Evolutionary conservation across 1,140 invertebrate species (phyloP).

Genomic region (Heliconius hermathena): DNA sequence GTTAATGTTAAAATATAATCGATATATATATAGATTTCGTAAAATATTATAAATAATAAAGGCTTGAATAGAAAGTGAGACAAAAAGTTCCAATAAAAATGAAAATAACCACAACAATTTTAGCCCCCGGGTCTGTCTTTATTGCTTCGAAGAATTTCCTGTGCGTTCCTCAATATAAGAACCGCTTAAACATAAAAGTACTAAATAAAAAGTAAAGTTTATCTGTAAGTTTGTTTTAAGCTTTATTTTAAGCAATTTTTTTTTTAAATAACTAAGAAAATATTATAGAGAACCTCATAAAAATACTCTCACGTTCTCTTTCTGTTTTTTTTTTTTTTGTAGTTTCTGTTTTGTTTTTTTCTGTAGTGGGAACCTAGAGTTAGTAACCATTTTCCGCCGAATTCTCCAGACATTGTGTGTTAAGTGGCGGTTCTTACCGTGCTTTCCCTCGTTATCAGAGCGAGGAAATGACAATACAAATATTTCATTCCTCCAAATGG

Average conservation of each 20-base stretch:
- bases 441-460: no score
- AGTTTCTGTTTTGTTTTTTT: no score
- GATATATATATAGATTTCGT: not conserved
- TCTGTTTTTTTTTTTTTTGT: no score
- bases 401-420: no score
- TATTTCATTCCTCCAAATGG: no score
- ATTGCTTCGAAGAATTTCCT: slow-evolving; percentile 21
- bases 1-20: not conserved
- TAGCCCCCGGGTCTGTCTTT: slow-evolving; percentile 11
- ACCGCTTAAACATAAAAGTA: slow-evolving; percentile 6
- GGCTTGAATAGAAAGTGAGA: not conserved
- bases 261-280: no score
- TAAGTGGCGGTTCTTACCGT: no score
- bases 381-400: no score
- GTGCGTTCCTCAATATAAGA: slow-evolving; percentile 15
- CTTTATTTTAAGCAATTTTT: not conserved
- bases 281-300: no score
- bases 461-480: no score
- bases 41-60: not conserved
- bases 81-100: slow-evolving; percentile 15
- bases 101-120: slow-evolving; percentile 5
- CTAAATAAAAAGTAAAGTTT: not conserved
- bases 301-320: no score
- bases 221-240: not conserved
- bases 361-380: no score